phyloP scores from a whole-genome alignment of 2,113 vertebrate species.

The Hepsetus odoe region DNA sequence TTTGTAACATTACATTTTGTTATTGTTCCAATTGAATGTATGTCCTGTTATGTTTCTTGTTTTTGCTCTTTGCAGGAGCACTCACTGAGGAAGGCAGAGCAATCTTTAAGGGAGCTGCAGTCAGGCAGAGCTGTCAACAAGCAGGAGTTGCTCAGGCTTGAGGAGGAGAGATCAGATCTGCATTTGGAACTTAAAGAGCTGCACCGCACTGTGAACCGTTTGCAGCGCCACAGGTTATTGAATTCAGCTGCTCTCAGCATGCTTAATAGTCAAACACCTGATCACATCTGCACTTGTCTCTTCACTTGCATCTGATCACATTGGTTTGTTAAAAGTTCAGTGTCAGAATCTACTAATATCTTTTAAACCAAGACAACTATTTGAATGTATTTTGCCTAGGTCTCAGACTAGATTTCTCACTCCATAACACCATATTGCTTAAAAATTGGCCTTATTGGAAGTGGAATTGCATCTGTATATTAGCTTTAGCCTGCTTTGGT shows the following conservation, averaged over 20 bases:
- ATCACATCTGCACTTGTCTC: background rate
- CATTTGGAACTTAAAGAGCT: constrained; percentile 74
- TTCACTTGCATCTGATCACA: background rate
- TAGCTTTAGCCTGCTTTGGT: background rate
- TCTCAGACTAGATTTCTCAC: background rate
- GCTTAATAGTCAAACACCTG: background rate
- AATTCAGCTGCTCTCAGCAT: background rate
- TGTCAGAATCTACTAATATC: background rate
- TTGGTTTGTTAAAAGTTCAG: background rate
- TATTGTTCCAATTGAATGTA: background rate
- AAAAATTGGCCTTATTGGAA: background rate
- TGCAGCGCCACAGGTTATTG: constrained; percentile 68
- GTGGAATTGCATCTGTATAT: background rate
- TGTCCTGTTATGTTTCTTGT: background rate
- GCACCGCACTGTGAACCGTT: constrained; percentile 58
- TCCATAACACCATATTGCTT: background rate
- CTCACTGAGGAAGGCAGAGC: constrained; percentile 70
- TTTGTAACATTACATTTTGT: background rate
- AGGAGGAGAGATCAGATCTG: constrained; percentile 73
- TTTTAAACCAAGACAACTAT: background rate
- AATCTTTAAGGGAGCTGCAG: constrained; percentile 66
- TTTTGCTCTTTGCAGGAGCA: constrained; percentile 66
- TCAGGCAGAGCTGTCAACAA: constrained; percentile 40
- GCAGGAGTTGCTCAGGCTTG: constrained; percentile 63
- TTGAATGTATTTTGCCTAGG: background rate